phyloP scores from a whole-genome alignment of 1,140 invertebrate species.

The Calycopis cecrops region DNA sequence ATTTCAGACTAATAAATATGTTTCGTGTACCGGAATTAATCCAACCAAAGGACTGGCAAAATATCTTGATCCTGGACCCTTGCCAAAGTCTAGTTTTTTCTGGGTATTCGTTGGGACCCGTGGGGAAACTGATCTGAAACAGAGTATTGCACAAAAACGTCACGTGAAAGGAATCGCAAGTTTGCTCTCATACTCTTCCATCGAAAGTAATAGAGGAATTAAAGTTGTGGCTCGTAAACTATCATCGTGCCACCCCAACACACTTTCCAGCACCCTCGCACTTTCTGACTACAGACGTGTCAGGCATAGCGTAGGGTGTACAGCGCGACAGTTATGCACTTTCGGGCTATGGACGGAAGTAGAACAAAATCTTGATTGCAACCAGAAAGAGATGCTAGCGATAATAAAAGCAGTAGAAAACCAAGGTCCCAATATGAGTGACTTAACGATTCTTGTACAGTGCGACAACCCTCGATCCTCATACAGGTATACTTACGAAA shows the following conservation, averaged over 20 bases:
- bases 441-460: constrained; percentile 29
- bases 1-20: too few relatives aligned
- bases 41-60: too few relatives aligned
- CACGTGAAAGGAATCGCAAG: too few relatives aligned
- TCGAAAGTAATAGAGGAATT: too few relatives aligned
- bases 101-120: constrained; percentile 15
- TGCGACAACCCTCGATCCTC: constrained; percentile 41
- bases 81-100: too few relatives aligned
- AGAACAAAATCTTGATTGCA: constrained; percentile 18
- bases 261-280: constrained; percentile 12
- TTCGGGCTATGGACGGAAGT: constrained; percentile 29
- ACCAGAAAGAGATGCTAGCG: too few relatives aligned
- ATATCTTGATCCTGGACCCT: too few relatives aligned
- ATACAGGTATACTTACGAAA: constrained; percentile 19
- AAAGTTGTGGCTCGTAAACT: constrained; percentile 18
- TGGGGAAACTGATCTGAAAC: constrained; percentile 12
- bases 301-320: constrained; percentile 33
- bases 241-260: constrained; percentile 22
- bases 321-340: constrained; percentile 24
- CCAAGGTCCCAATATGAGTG: constrained; percentile 15
- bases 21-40: too few relatives aligned
- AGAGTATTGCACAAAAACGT: too few relatives aligned
- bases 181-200: too few relatives aligned
- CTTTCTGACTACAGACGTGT: constrained; percentile 26
- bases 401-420: too few relatives aligned